Percentiles rank a stretch among this genome's conserved stretches.
Evolutionary conservation across 2,888 invertebrate species (phyloP).

Genomic region (Monoplex corrugatus): DNA sequence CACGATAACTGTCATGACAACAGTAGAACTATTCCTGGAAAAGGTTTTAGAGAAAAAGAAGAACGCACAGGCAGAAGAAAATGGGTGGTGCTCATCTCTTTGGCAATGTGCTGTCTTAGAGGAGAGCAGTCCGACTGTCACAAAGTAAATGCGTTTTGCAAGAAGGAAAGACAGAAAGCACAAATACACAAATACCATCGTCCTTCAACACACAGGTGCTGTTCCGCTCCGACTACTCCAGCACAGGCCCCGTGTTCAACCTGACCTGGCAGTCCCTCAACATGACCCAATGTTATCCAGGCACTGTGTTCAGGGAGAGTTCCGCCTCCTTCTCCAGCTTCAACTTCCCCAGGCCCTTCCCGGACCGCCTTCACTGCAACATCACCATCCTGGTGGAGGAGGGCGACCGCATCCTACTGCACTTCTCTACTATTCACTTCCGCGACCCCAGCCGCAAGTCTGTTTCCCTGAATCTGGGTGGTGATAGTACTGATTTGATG

Average conservation of each 20-base stretch:
- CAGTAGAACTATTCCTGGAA: no score
- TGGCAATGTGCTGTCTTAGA: no score
- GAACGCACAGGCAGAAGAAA: no score
- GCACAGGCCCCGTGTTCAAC: conserved; percentile 57
- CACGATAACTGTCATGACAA: no score
- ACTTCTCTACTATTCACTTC: conserved; percentile 38
- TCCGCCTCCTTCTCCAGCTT: conserved; percentile 87
- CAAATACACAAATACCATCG: not conserved
- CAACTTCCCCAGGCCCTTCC: conserved; percentile 87
- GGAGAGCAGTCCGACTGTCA: no score
- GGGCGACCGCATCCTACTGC: conserved; percentile 84
- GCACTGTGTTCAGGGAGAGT: not conserved
- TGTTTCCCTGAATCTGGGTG: conserved; percentile 16
- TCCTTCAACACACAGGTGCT: conserved; percentile 4
- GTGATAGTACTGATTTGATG: no score
- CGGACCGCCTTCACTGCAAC: conserved; percentile 88
- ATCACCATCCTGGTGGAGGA: conserved; percentile 87
- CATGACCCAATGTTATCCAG: conserved; percentile 54
- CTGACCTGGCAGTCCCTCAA: conserved; percentile 57
- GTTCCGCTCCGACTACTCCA: conserved; percentile 61
- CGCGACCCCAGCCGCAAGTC: not conserved
- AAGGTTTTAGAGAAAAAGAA: no score
- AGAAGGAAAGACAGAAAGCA: not conserved
- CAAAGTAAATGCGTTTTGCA: not conserved
- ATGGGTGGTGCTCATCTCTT: no score